These are phyloP conservation scores for Bombus superbus DNA, from an alignment of 1,140 invertebrate species.

Conservation along the genomic window DNA sequence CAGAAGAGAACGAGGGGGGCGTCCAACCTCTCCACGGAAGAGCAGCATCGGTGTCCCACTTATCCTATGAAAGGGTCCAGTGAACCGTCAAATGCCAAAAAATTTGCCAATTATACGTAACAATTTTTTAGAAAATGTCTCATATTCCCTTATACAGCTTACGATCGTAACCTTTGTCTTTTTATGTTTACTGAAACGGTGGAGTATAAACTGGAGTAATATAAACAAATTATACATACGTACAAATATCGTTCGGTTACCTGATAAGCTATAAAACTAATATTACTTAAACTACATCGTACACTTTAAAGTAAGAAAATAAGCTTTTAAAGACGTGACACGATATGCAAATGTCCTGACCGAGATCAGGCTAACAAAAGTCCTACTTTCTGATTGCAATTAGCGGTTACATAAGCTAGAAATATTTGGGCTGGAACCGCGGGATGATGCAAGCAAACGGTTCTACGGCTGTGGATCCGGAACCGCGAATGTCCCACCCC, in stretches of 20 bases:
- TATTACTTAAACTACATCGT: too few relatives aligned
- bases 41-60: not conserved
- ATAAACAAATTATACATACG: too few relatives aligned
- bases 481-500: constrained; percentile 44
- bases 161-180: not conserved
- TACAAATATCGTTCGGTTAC: too few relatives aligned
- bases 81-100: not conserved
- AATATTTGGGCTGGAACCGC: constrained; percentile 45
- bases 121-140: not conserved
- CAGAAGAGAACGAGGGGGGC: not conserved
- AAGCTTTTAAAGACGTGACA: too few relatives aligned
- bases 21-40: not conserved
- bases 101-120: not conserved
- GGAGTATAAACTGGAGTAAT: too few relatives aligned
- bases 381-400: constrained; percentile 49
- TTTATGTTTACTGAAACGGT: not conserved
- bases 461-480: constrained; percentile 22
- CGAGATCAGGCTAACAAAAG: constrained; percentile 20
- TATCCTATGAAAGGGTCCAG: not conserved
- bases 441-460: constrained; percentile 14
- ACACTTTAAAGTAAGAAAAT: too few relatives aligned
- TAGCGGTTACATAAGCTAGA: constrained; percentile 34
- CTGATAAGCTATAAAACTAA: too few relatives aligned
- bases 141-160: not conserved
- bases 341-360: not conserved